phyloP scores from a whole-genome alignment of 2,113 vertebrate species.

The Bothrops jararaca region DNA sequence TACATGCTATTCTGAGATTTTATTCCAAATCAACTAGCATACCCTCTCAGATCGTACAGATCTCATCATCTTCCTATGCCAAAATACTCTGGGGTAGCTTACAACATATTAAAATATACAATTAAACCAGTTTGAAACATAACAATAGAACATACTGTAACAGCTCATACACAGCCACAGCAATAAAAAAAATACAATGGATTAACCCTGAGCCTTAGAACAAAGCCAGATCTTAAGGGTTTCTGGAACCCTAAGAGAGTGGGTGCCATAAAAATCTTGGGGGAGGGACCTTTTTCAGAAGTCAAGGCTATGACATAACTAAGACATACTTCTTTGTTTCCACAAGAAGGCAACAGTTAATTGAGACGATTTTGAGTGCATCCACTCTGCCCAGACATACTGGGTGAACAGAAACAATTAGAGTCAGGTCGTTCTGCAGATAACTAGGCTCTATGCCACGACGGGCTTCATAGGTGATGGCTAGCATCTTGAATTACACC shows the following conservation, averaged over 20 bases:
- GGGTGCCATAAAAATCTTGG: not conserved
- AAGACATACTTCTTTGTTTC: not conserved
- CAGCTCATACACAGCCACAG: not conserved
- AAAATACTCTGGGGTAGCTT: not conserved
- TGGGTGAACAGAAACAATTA: not conserved
- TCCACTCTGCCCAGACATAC: not conserved
- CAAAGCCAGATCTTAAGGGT: not conserved
- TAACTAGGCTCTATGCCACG: not conserved
- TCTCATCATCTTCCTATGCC: not conserved
- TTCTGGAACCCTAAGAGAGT: not conserved
- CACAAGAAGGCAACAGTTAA: not conserved
- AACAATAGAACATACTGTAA: not conserved
- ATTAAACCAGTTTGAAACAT: not conserved
- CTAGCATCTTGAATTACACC: not conserved
- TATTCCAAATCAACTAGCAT: not conserved
- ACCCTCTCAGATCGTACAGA: not conserved
- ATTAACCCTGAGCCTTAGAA: not conserved
- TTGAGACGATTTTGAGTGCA: not conserved
- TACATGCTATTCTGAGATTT: not conserved
- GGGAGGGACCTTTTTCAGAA: not conserved
- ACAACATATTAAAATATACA: not conserved
- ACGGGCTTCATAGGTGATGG: not conserved
- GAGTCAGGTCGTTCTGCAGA: not conserved
- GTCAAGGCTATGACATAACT: not conserved
- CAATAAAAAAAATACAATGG: not conserved